Evolutionary conservation across 2,113 vertebrate genomes (phyloP), one percentile per base, ranked within the genome.

Genomic region (Cinclus cinclus): DNA sequence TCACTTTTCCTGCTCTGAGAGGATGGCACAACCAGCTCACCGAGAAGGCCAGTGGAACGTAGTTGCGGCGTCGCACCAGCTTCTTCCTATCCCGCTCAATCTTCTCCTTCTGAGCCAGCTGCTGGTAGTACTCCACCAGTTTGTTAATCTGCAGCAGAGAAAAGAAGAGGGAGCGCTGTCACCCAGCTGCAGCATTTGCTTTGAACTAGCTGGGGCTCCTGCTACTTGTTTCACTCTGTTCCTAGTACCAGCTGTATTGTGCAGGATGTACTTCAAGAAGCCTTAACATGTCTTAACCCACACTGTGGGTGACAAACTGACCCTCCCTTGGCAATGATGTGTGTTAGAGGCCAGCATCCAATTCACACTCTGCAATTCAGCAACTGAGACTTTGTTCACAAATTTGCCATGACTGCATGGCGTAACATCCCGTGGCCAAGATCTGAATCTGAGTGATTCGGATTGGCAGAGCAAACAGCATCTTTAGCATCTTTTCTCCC

Each of bases 111-210:
- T 99, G 99, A 83, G 99, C 99, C 97, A 99, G 95, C 85, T 99
- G 99, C 95, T 99, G 99, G 95, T 99, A 99, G 98, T 99, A 99
- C 96, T 99, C 99, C 21, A 99, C 98, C 96, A 99, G 97, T 76
- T 99, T 99, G 97, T 99, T 99, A 97, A 99, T 99, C 99, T 99
- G 97, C 17, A 94, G 85, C 82, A 74, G 82, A 70, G 20, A 86
- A 69, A 92, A 35, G 31, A 76, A 88, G n/a, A 74, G 65, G 22
- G 11, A 88, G 49, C 4, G 64, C 24, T 4, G 8, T 37, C 69
- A 53, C 18, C 4, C 44, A 55, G 52, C 55, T 82, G 27, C 46
- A 78, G 46, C 33, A 44, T 49, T 46, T 33, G 8, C 31, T 7
- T 30, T 28, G 25, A 73, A 33, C 15, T 35, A 42, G 55, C 21